Evolutionary conservation across 2,888 invertebrate species (phyloP), one percentile per base, ranked within the genome.

Genomic region (Teleogryllus oceanicus): DNA sequence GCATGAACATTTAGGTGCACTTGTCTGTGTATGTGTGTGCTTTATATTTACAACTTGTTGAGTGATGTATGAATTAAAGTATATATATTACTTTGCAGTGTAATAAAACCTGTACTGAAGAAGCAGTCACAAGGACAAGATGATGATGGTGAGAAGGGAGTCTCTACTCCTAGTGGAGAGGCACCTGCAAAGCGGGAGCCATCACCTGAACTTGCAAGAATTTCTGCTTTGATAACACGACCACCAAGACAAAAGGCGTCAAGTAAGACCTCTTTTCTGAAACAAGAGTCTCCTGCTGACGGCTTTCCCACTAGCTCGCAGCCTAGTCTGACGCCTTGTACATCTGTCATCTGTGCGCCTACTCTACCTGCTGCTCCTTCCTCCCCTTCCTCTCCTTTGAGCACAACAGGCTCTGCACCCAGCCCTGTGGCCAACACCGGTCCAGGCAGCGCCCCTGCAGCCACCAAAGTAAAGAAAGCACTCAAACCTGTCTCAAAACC

Each of bases 171-270:
- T 12, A 84, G 86, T 24, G 86, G 87, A 83, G 83, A 85, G 81
- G 79, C 81, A 76, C 88, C 89, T 51, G 88, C 88, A 76, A 91
- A 91, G 84, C 89, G 92, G 80, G 94, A 94, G 85, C 90, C 92
- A 62, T 94, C 94, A 50, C 94, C 95, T 13, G 95, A 95, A 85
- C 87, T 96, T 82, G 95, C 95, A 16, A 92, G 94, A 86, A 95
- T 96, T 85, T 93, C 95, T 12, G 94, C 95, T 49, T 87, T 96
- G 81, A 93, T 95, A 74, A 95, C 94, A 8, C 90, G 94, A 82
- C 94, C 94, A 79, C 94, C 94, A 2, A 94, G 94, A 85, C 91
- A 89, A 82, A 94, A 94, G 87, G 89, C 86, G 85, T 85, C 84
- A 87, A 84, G 82, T 81, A 82, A 81, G 82, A 50, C 80, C 78